phyloP scores from a whole-genome alignment of 2,888 invertebrate genomes.

The Eumacrocentrus americanus region DNA sequence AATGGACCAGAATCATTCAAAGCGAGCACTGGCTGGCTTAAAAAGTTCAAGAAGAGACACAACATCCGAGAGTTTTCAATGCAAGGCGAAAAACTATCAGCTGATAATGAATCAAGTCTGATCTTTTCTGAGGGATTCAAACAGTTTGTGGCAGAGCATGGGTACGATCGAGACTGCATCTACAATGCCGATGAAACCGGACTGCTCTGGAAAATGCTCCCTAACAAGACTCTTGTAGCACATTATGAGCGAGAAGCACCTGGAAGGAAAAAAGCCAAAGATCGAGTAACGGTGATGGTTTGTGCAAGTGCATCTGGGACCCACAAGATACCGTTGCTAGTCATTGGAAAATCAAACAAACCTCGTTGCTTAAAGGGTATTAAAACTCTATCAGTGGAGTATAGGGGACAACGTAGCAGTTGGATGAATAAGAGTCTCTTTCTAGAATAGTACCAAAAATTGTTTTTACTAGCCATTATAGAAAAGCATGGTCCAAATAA shows the following conservation, averaged over 20 bases:
- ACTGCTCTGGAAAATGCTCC: slow-evolving; percentile 24
- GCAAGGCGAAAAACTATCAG: slow-evolving; percentile 36
- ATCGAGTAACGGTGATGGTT: slow-evolving; percentile 42
- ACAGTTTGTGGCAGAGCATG: slow-evolving; percentile 1
- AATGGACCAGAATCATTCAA: slow-evolving; percentile 18
- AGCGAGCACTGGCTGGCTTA: slow-evolving; percentile 34
- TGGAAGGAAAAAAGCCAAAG: slow-evolving; percentile 40
- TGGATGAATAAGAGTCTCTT: slow-evolving; percentile 25
- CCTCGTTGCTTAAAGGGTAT: slow-evolving; percentile 40
- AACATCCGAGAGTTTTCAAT: slow-evolving; percentile 28
- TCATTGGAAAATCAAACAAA: slow-evolving; percentile 45
- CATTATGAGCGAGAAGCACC: slow-evolving; percentile 34
- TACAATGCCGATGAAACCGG: slow-evolving; percentile 40
- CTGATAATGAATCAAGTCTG: too few species aligned
- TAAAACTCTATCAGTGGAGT: slow-evolving; percentile 8
- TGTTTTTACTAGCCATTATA: slow-evolving; percentile 20
- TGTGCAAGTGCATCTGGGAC: slow-evolving; percentile 44
- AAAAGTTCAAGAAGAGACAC: slow-evolving; percentile 32
- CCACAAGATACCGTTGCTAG: slow-evolving; percentile 43
- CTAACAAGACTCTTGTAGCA: slow-evolving; percentile 21
- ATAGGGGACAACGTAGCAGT: slow-evolving; percentile 15
- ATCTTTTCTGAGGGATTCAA: slow-evolving; percentile 25
- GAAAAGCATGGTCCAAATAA: slow-evolving; percentile 1
- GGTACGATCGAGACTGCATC: slow-evolving; percentile 24
- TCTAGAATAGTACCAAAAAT: slow-evolving; percentile 2